Conservation (phyloP, 2,113 vertebrate genomes). For the Acinonyx jubatus region DNA sequence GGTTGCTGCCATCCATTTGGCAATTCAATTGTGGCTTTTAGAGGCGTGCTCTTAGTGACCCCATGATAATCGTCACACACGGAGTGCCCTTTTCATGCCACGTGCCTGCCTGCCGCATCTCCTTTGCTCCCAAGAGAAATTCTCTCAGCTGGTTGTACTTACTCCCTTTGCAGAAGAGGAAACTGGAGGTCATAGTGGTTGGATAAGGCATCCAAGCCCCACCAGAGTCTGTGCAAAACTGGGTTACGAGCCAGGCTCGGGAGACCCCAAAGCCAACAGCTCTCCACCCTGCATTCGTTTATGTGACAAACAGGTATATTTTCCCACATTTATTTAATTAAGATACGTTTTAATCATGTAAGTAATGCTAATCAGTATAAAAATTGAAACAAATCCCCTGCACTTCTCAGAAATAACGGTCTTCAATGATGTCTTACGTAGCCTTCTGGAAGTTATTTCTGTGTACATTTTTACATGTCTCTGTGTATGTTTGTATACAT, state of each 20-base stretch:
- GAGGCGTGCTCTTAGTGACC: neutral
- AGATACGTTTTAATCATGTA: neutral
- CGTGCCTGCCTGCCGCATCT: neutral
- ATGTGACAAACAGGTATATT: neutral
- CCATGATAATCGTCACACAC: rapidly evolving
- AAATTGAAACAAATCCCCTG: neutral
- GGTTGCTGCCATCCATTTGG: neutral
- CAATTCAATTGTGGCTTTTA: neutral
- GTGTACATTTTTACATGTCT: neutral
- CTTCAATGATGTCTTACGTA: neutral
- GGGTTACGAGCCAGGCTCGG: rapidly evolving
- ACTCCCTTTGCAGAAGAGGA: neutral
- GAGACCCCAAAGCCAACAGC: neutral
- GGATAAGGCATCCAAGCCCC: neutral
- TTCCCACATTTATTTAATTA: neutral
- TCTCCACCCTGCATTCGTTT: neutral
- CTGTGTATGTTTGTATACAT: neutral
- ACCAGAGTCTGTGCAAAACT: neutral
- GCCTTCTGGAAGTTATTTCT: neutral
- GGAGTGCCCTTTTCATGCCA: no score
- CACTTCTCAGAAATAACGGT: neutral
- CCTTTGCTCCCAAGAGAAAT: neutral
- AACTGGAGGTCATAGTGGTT: neutral
- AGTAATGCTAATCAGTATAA: neutral
- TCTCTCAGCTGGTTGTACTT: neutral